Evolutionary conservation across 2,797 vertebrate genomes (phyloP).

Genomic region (Lutjanus campechanus): DNA sequence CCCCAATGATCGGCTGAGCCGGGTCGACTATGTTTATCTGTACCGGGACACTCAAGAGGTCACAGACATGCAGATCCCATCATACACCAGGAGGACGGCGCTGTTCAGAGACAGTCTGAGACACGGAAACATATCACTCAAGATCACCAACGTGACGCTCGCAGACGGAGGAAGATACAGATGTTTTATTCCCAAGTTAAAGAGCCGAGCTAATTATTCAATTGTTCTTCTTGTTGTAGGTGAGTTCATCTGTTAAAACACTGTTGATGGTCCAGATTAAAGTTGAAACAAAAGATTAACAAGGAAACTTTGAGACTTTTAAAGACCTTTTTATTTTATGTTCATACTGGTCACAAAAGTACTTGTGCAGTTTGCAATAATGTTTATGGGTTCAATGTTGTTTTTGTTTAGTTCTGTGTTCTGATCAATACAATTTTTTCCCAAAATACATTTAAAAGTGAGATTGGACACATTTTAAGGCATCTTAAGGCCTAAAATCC

Average conservation of each 20-base stretch:
- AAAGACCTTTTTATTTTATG: no score
- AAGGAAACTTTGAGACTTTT: no score
- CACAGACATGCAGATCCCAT: constrained; percentile 13
- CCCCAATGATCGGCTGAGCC: neutral
- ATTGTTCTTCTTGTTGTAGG: constrained; percentile 8
- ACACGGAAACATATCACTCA: constrained; percentile 10
- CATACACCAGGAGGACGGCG: neutral
- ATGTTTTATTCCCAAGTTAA: constrained; percentile 51
- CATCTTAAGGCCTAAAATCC: no score
- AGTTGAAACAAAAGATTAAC: no score
- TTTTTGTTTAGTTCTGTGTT: no score
- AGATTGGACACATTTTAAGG: no score
- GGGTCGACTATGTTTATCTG: constrained; percentile 32
- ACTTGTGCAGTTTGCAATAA: no score
- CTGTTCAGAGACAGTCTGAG: neutral
- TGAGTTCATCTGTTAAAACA: constrained; percentile 22
- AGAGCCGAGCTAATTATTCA: fast-evolving
- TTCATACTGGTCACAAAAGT: no score
- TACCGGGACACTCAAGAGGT: constrained; percentile 14
- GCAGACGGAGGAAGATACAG: constrained; percentile 26
- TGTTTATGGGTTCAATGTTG: no score
- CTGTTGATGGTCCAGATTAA: neutral
- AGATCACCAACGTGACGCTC: constrained; percentile 16
- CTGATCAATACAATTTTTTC: no score
- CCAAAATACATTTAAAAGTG: no score